Base-by-base conservation (phyloP, 2,113 vertebrate genomes). In the Acanthisitta chloris region DNA sequence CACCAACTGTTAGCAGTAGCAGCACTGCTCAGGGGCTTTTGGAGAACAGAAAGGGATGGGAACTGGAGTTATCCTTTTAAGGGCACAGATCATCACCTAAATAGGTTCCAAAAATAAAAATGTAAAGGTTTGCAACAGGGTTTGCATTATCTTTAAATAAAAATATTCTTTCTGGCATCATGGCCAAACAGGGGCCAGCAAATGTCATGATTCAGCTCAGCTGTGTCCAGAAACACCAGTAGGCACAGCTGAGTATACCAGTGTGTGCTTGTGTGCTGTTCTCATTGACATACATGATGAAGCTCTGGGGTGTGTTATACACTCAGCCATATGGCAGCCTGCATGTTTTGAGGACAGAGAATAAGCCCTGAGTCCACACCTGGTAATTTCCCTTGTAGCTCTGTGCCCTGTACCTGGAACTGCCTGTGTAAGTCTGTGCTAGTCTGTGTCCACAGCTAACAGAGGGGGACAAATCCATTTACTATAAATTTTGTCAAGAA, bases 371-470 rank as follows among this genome's bases (percentile, higher is more conserved):
- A 61, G 26, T 34, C 33, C 42, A 58, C 33, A 71, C 19, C 17
- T 78, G 46, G 17, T 70, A 20, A 81, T 45, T 74, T 84, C n/a
- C 65, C 36, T 12, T 29, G 13, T 31, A n/a, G 49, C 26, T 74
- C 61, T 43, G 28, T 76, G 51, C 10, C 31, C 13, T 0, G 0
- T 59, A 48, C 33, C 51, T 69, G 45, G 54, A 87, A 57, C 10
- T 1, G 1, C 20, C 10, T 2, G 1, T 2, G 0, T 25, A 70
- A 62, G 24, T 59, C 74, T 69, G 29, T 40, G 49, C 31, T 66
- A 62, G 24, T 59, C 74, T 69, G 29, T 40, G 49, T 28, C 43
- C 77, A 49, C 25, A 91, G 31, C 58, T 81, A 85, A 54, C 3
- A 25, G 54, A 51, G 25, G 12, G n/a, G 9, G 42, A 14, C 7